These are phyloP conservation scores for Yponomeuta plumbellus DNA, from an alignment of 2,888 invertebrate genomes.

Conservation along the genomic window DNA sequence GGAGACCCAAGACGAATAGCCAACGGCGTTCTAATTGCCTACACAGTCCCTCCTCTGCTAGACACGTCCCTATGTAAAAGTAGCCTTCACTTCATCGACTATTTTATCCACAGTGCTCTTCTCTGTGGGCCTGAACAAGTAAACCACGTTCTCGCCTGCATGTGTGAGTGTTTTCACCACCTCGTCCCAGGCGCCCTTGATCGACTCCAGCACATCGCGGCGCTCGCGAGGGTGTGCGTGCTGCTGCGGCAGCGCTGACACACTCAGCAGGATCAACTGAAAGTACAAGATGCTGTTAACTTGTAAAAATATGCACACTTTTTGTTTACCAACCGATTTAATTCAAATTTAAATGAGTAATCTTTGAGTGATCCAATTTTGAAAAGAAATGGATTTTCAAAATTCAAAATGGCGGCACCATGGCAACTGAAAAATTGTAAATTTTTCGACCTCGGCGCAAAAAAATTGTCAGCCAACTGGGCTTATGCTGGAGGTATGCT, in stretches of 20 bases:
- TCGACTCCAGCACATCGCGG: constrained; percentile 59
- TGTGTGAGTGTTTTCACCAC: constrained; percentile 51
- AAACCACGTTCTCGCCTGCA: constrained; percentile 59
- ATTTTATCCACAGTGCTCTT: constrained; percentile 53
- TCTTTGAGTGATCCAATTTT: too few species aligned
- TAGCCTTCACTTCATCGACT: constrained; percentile 46
- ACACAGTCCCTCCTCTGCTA: not conserved
- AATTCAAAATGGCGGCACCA: too few species aligned
- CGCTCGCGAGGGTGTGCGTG: constrained; percentile 30
- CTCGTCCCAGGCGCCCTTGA: constrained; percentile 59
- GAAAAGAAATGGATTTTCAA: too few species aligned
- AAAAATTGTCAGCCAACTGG: too few species aligned
- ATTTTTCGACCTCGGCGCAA: too few species aligned
- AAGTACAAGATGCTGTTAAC: not conserved
- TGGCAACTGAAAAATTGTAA: too few species aligned
- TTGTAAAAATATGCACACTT: too few species aligned
- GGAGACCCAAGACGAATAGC: too few species aligned
- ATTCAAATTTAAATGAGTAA: too few species aligned
- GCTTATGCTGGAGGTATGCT: too few species aligned
- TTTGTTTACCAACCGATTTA: too few species aligned
- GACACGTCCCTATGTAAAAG: not conserved
- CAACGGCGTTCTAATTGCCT: too few species aligned
- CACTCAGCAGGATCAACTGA: not conserved
- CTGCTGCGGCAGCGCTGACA: not conserved
- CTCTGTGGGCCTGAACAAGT: constrained; percentile 63